Evolutionary conservation across 2,113 vertebrate genomes (phyloP), one percentile per base, ranked within the genome.

Genomic region (Chionis minor): DNA sequence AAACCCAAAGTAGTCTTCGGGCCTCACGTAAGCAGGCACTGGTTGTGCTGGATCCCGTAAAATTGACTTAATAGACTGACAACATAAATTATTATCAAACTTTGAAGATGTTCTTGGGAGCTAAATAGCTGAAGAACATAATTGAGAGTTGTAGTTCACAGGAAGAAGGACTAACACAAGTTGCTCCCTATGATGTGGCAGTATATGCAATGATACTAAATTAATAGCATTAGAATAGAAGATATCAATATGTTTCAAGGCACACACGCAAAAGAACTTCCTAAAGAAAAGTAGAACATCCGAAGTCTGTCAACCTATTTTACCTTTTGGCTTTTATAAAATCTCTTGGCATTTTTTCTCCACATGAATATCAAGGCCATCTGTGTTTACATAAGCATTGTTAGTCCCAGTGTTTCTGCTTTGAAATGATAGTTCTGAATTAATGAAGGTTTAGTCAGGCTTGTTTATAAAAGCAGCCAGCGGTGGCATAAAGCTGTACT

Each of bases 1-100:
- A 94, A 89, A 83, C 81, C 88, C 84, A 59, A 92, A 94, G 75
- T 75, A 93, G 74, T 91, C 91, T 88, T 97, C 14, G 63, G 91
- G 86, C 70, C 95, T 97, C 89, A 74, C 2, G 24, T 94, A 97
- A 98, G 94, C 71, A 95, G 95, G 42, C 32, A 28, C 24, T 86
- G 62, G 89, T 97, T 97, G 81, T 95, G 94, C 94, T 97, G 88
- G 51, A 74, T 88, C 86, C 93, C 38, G 63, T 98, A 97, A 98
- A 98, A 98, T 97, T 78, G 89, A 96, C 96, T 97, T 97, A 96
- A 97, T 98, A 95, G 93, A 90, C 85, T 91, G 92, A 95, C 92
- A 94, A 58, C 56, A 97, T 97, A 97, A 98, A 98, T 98, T 97
- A 96, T 93, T 88, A 83, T 96, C 89, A 95, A 97, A 97, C 80